Conservation (phyloP, 2,797 vertebrate genomes). For the Spinibarbus caldwelli region DNA sequence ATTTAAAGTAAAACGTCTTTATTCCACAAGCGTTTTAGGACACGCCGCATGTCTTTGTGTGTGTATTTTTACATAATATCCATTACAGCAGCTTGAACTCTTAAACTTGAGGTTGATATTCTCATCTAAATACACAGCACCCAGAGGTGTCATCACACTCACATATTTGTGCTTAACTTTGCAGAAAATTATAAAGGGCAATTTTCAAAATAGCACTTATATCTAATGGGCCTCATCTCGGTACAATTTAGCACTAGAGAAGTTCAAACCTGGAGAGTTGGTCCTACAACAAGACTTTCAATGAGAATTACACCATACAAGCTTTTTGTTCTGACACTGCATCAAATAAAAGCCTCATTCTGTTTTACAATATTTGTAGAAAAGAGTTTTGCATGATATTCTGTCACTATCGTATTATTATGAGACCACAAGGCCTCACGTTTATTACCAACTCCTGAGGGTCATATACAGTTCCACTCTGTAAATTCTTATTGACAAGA, state of each 20-base stretch:
- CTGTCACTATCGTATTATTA: conserved; percentile 24
- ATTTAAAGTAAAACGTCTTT: background rate
- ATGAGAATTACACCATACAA: conserved; percentile 13
- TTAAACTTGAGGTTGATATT: conserved; percentile 12
- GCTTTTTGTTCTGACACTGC: background rate
- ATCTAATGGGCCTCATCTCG: background rate
- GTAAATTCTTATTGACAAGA: conserved; percentile 36
- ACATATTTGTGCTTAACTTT: conserved; percentile 27
- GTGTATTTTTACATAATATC: conserved; percentile 32
- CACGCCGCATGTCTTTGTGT: background rate
- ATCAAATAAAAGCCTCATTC: conserved; percentile 23
- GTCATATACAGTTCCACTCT: conserved; percentile 48
- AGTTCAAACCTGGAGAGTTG: background rate
- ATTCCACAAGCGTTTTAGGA: background rate
- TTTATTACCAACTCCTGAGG: conserved; percentile 45
- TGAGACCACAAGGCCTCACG: background rate
- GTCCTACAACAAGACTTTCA: background rate
- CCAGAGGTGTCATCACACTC: conserved; percentile 5
- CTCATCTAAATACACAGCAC: conserved; percentile 23
- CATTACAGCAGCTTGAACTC: background rate
- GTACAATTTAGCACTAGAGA: background rate
- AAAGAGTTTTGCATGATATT: conserved; percentile 17
- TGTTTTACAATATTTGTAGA: conserved; percentile 27
- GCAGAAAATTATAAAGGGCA: conserved; percentile 41
- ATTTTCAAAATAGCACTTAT: conserved; percentile 30